Conservation (phyloP, 2,888 invertebrate species). For the Beris morrisii region DNA sequence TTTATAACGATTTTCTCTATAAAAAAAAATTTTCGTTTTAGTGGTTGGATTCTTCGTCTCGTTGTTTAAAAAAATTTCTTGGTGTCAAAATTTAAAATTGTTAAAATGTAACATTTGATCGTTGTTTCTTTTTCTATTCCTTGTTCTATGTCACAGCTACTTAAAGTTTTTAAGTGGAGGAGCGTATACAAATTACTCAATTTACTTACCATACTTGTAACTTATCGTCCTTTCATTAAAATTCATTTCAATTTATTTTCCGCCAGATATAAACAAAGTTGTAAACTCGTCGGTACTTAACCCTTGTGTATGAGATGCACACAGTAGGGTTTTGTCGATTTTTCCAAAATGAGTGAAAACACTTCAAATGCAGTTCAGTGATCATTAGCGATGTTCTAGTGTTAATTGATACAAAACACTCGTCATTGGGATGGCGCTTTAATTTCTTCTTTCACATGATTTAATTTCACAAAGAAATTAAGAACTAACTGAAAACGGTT, state of each 20-base stretch:
- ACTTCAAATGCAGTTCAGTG: conserved; percentile 30
- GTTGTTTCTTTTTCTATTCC: too few relatives aligned
- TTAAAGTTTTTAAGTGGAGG: conserved; percentile 31
- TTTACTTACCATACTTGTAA: conserved; percentile 17
- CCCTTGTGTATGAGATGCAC: conserved; percentile 3
- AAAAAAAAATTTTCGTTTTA: too few relatives aligned
- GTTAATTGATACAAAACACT: conserved; percentile 37
- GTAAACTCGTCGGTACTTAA: conserved; percentile 18
- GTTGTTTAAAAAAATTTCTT: too few relatives aligned
- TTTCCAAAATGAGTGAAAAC: conserved; percentile 26
- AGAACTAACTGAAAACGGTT: too few relatives aligned
- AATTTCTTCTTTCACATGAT: conserved; percentile 5
- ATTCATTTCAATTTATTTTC: neutral
- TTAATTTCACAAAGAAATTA: too few relatives aligned
- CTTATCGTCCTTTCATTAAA: neutral
- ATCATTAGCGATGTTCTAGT: conserved; percentile 35
- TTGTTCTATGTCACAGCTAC: conserved; percentile 32
- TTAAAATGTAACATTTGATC: too few relatives aligned
- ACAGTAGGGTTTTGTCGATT: conserved; percentile 5
- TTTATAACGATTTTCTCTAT: too few relatives aligned
- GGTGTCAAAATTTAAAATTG: too few relatives aligned
- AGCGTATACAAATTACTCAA: conserved; percentile 22
- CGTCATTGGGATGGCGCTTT: conserved; percentile 26
- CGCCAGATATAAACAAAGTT: conserved; percentile 23
- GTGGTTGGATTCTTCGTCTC: too few relatives aligned